Conservation (phyloP, 2,113 vertebrate species). For the Acrocephalus kingi region DNA sequence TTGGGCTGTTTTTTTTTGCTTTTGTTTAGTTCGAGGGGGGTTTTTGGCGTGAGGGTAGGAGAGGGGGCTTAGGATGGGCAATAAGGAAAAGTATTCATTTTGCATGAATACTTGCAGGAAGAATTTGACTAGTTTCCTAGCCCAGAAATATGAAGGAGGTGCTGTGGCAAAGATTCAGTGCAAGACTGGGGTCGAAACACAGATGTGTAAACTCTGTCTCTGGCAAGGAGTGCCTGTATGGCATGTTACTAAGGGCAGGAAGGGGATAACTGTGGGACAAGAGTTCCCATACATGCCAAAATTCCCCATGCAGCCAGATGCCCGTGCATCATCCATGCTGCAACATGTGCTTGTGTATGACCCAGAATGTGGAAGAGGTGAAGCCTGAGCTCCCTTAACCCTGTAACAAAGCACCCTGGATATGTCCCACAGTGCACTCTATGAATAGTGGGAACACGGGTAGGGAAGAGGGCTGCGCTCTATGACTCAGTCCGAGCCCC, state of each 20-base stretch:
- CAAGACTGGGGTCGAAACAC: background rate
- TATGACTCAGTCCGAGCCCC: background rate
- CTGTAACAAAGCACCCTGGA: background rate
- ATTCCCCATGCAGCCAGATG: background rate
- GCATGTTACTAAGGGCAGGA: background rate
- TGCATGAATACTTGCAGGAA: background rate
- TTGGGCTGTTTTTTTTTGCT: no score
- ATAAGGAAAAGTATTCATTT: background rate
- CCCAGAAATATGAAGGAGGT: background rate
- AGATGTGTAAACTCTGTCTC: background rate
- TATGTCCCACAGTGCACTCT: background rate
- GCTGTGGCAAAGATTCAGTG: background rate
- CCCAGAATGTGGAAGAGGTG: background rate
- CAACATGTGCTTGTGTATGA: fast-evolving
- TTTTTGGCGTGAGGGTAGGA: no score
- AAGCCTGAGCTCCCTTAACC: background rate
- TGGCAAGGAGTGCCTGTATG: background rate
- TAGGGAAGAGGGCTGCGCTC: background rate
- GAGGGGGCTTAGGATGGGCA: background rate
- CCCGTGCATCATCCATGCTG: background rate
- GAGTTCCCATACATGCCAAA: background rate
- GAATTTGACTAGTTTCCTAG: background rate
- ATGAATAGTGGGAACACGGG: background rate
- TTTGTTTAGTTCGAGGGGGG: background rate
- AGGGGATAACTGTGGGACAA: background rate